Evolutionary conservation across 2,113 vertebrate species (phyloP), one percentile per base, ranked within the genome.

Genomic region (Crypturellus undulatus): DNA sequence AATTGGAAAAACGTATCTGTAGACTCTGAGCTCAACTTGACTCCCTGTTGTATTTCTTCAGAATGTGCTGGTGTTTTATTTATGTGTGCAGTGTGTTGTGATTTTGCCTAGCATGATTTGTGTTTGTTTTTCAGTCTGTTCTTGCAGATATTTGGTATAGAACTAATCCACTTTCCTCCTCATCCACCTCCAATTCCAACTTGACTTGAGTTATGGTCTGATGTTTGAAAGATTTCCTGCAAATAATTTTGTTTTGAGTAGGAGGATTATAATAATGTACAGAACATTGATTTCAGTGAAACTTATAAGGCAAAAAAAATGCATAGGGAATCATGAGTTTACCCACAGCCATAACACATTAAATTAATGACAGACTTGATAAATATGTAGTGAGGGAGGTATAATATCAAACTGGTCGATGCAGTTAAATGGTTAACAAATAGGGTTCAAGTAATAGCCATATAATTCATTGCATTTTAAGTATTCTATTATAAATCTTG

Each of bases 51-150:
- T 89, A 87, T 93, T 92, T 93, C 70, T 90, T 83, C 25, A 47
- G 77, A 92, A 56, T 6, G 2, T 63, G 40, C 63, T 93, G 32
- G n/a, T 89, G 42, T 87, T 94, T 97, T 95, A 97, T 96, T 96
- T 96, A 92, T 87, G 76, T 67, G 34, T 54, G 30, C 30, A 94
- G 63, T 43, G 24, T 80, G 34, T 84, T 92, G 49, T 54, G 71
- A 79, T 91, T 94, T 93, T 95, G 47, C 65, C 79, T 81, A 0
- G 77, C 87, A 60, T 84, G 83, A 92, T 94, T 93, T 96, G 85
- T 93, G 90, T 80, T 94, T 85, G 81, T 62, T 96, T 97, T 96
- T 89, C 64, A 94, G 64, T 43, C 64, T 90, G 51, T 92, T 96
- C 89, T 88, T 93, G 64, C 59, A 87, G 59, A 67, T 71, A 92